Evolutionary conservation across 2,888 invertebrate genomes (phyloP), one percentile per base, ranked within the genome.

Genomic region (Dastarcus helophoroides): DNA sequence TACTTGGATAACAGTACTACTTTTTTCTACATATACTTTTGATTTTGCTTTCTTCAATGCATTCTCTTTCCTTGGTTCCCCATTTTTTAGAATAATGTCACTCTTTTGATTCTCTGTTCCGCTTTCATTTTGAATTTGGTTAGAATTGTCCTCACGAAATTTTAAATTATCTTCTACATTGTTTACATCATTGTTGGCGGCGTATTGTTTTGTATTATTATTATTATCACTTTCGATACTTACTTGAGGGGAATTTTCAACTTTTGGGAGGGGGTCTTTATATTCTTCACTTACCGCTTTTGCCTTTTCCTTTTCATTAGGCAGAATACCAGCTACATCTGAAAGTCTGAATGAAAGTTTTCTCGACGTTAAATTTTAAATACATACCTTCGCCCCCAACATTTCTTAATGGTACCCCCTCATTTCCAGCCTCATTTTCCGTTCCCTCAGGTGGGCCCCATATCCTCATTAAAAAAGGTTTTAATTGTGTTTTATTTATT

Each of bases 391-490:
- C 56, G 44, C 53, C 58, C 50, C 49, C 47, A 25, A 53, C 43
- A 35, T 45, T 42, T 35, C 50, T 39, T 19, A 55, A 33, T 7
- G 48, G 37, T 7, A 47, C 48, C 54, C 58, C 60, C 48, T 57
- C 55, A 48, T 67, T 64, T 37, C 70, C 62, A 42, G 59, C 58
- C 47, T 79, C 76, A 50, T 79, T 79, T 49, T 79, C 79, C 40
- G 71, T 71, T 40, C 77, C 78, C 33, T 71, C 68, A 11, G 76
- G 75, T 35, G 80, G 79, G 36, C 80, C 80, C 78, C 80, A 82
- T 47, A 83, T 81, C 53, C 79, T 66, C 79, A 81, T 80, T 40
- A 82, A 61, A 64, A 82, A 82, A 26, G 82, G 82, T 56, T 80
- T 81, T 37, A 81, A 60, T 53, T 81, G 80, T 41, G 75, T 74